Evolutionary conservation across 1,140 invertebrate species (phyloP).

Genomic region (Ganaspis sp.): DNA sequence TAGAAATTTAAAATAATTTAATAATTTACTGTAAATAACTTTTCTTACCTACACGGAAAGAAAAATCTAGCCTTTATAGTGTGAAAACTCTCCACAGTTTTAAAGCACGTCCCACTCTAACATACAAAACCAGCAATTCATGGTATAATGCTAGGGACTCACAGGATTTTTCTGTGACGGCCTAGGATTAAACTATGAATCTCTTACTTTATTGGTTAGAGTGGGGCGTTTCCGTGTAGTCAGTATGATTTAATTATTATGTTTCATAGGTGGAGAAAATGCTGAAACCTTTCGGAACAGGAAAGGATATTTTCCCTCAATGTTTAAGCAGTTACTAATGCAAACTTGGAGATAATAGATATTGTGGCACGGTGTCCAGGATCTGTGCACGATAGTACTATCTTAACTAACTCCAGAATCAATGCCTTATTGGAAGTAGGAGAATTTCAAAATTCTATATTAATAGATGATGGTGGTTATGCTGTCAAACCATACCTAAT

Average conservation of each 20-base stretch:
- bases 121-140: no score
- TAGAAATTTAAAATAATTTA: background rate
- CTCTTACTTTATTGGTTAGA: no score
- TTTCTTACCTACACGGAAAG: no score
- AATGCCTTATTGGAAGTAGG: constrained; percentile 49
- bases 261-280: constrained; percentile 62
- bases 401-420: constrained; percentile 59
- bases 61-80: no score
- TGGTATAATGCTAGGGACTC: no score
- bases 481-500: constrained; percentile 50
- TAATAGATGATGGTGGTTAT: constrained; percentile 65
- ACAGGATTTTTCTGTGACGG: no score
- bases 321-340: constrained; percentile 65
- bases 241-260: no score
- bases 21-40: background rate
- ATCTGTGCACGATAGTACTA: constrained; percentile 57
- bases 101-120: no score
- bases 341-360: constrained; percentile 62
- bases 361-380: constrained; percentile 70
- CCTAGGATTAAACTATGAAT: no score
- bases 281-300: constrained; percentile 70
- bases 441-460: constrained; percentile 51
- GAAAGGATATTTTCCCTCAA: constrained; percentile 72
- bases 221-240: no score
- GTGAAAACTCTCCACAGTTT: no score